Evolutionary conservation across 92 coral and sea anemone species (phyloP), one percentile per base, ranked within the genome.

Genomic region (Galaxea fascicularis): DNA sequence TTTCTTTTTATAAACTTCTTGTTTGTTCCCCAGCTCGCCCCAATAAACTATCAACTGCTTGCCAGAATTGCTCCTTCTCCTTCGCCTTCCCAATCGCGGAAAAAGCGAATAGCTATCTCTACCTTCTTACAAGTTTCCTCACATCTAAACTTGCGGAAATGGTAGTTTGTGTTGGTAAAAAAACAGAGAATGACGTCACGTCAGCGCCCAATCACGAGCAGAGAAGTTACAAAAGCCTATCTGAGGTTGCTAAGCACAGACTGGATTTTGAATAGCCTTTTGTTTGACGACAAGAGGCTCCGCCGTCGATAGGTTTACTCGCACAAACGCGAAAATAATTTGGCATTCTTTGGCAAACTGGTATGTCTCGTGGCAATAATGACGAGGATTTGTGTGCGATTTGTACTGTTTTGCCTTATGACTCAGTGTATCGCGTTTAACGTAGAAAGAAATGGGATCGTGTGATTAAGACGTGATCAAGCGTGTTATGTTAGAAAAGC

Each of bases 181-280:
- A 84, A 31, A 59, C 85, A 76, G 39, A 20, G 53, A 49, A 81
- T 88, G 95, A 91, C 95, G 92, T 91, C 95, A 91, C 85, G 44
- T 54, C 59, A 51, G 16, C 63, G 76, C 60, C 95, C 95, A 91
- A 91, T 91, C 95, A 91, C 81, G 72, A 73, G 59, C 51, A 27
- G 21, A 41, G 13, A 49, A 39, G 69, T 68, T 77, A 71, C 76
- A 85, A 85, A 66, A 65, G 82, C 18, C 65, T 66, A 41, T 57
- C 70, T 65, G 9, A 15, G 27, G 83, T 76, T 85, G 89, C 85
- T 27, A 77, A 30, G 82, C 41, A 41, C 47, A 41, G 27, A 52
- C 71, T 4, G 79, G 29, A 54, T 56, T 29, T 62, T 73, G 82
- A 83, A 85, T 70, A 41, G 86, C 46, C 86, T 82, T 82, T 82